A percentile compares a stretch with the other conserved stretches of the same genome.
Evolutionary conservation across 2,888 invertebrate genomes (phyloP).

Genomic region (Notodonta ziczac): DNA sequence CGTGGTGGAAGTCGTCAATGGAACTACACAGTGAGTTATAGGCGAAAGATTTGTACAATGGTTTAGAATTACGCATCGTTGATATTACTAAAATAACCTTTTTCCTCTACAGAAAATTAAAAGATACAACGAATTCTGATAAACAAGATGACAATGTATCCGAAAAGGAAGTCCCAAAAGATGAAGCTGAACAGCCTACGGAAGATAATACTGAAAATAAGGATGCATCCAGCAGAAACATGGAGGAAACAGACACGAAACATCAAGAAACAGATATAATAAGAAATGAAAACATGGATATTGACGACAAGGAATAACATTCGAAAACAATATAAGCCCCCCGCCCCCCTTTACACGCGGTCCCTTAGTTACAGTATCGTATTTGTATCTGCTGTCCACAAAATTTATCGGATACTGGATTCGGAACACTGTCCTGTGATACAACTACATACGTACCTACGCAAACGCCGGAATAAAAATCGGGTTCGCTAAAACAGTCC

Average conservation of each 20-base stretch:
- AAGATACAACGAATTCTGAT: slow-evolving; percentile 16
- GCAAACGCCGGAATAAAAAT: no score
- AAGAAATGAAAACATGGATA: slow-evolving; percentile 62
- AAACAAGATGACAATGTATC: slow-evolving; percentile 24
- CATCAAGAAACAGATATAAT: slow-evolving; percentile 45
- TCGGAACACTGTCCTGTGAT: no score
- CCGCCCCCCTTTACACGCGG: no score
- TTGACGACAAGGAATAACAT: slow-evolving; percentile 62
- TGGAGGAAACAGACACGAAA: slow-evolving; percentile 30
- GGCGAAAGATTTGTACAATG: not conserved
- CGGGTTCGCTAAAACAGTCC: no score
- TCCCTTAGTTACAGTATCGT: no score
- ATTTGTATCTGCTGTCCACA: no score
- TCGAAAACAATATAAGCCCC: not conserved
- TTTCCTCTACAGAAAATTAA: slow-evolving; percentile 41
- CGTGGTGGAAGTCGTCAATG: slow-evolving; percentile 76
- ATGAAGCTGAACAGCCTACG: slow-evolving; percentile 16
- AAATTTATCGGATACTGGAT: no score
- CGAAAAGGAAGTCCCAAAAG: slow-evolving; percentile 12
- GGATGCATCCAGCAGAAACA: slow-evolving; percentile 11
- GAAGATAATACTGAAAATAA: slow-evolving; percentile 15
- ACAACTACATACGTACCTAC: no score
- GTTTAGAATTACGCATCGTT: slow-evolving; percentile 28
- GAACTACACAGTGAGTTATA: slow-evolving; percentile 63
- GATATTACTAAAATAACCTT: no score